Base-by-base conservation (phyloP, 2,888 invertebrate genomes). In the Pyralis farinalis region DNA sequence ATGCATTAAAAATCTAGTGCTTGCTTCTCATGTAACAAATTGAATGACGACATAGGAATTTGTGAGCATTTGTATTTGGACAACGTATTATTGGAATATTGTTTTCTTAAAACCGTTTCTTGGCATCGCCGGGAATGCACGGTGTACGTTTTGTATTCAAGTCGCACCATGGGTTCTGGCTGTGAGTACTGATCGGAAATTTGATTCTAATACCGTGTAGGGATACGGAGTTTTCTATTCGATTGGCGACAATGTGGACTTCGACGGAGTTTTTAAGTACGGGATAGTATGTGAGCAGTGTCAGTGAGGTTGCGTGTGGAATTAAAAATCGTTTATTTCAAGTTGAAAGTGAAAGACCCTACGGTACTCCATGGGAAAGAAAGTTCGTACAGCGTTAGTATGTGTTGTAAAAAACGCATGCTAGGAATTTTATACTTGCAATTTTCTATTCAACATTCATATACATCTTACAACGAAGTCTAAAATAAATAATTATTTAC, bases 91-190 rank as follows among this genome's bases (percentile, higher is more conserved):
- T 80, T 60, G 71, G 82, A 79, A 85, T 84, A 85, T 79, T 74
- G 83, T 86, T 79, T 85, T 85, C 85, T 83, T 66, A 81, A 86
- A 85, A 86, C 81, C 74, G 83, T 84, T 82, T 73, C 69, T 77
- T 76, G 74, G 80, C 75, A 65, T 69, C 68, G 71, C 71, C 75
- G 81, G 78, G 85, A 83, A 86, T 72, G 58, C 66, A 67, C 57
- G 52, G 52, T 43, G 34, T 42, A 61, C 68, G 61, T 76, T 87
- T 85, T 62, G 61, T 71, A 87, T 84, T 83, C 85, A 61, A 46
- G 43, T 46, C 51, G 42, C 47, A 45, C 41, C 9, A 10, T 9
- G 25, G 55, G 56, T 56, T 44, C 55, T 68, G 62, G 58, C 58
- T 61, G 59, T 67, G 83, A 68, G 59, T 80, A 77, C 77, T 66